Percentiles rank a stretch among this genome's conserved stretches.
Conservation (phyloP, 2,888 invertebrate species). For the Cryptocephalus primarius region DNA sequence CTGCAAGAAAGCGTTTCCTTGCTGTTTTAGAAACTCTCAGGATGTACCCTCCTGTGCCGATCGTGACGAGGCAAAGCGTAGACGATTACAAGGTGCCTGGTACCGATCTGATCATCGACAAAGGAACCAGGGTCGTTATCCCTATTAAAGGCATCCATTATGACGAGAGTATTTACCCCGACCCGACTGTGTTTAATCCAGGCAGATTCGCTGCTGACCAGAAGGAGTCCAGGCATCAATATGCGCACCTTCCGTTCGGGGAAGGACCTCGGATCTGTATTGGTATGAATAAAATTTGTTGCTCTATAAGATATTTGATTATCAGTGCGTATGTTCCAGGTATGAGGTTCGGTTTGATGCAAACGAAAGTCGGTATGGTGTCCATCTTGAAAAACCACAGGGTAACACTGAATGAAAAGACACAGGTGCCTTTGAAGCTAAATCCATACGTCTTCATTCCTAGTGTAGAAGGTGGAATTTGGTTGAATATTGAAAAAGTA, state of each 20-base stretch:
- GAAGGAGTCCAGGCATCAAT: conserved; percentile 7
- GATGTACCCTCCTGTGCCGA: conserved; percentile 11
- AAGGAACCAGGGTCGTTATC: conserved; percentile 10
- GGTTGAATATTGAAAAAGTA: conserved; percentile 15
- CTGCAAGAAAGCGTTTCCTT: background rate
- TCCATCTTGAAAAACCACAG: conserved; percentile 19
- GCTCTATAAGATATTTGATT: too few relatives aligned
- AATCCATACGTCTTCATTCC: conserved; percentile 11
- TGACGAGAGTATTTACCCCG: conserved; percentile 12
- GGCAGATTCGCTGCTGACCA: conserved; percentile 15
- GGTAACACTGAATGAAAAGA: conserved; percentile 19
- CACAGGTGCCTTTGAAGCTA: conserved; percentile 17
- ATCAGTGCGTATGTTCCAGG: conserved; percentile 14
- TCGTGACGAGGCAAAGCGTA: conserved; percentile 11
- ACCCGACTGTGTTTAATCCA: conserved; percentile 14
- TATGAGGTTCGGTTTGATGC: conserved; percentile 25
- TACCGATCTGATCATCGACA: conserved; percentile 10
- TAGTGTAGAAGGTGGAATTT: conserved; percentile 16
- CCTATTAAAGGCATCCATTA: conserved; percentile 11
- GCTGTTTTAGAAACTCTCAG: conserved; percentile 14
- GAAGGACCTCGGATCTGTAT: conserved; percentile 16
- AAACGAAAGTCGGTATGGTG: conserved; percentile 25
- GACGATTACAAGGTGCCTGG: conserved; percentile 14
- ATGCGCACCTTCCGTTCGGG: conserved; percentile 14
- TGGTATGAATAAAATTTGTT: conserved; percentile 4